Evolutionary conservation across 2,797 vertebrate species (phyloP).

Genomic region (Toxotes lorentzi): DNA sequence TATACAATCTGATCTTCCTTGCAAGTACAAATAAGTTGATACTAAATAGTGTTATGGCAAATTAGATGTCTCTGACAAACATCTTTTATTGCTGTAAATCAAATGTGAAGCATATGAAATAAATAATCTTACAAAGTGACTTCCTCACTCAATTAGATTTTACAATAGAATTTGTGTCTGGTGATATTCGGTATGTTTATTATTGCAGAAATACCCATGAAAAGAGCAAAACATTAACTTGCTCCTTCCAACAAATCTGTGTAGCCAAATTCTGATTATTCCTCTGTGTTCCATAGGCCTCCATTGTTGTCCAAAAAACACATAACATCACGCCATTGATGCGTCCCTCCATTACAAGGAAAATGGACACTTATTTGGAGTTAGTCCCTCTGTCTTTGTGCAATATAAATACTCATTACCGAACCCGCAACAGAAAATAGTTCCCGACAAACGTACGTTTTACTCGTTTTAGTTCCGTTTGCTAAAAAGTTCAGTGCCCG

Average conservation of each 20-base stretch:
- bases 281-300: not conserved
- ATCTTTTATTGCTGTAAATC: not conserved
- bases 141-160: slow-evolving; percentile 4
- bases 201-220: no score
- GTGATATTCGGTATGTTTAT: not conserved
- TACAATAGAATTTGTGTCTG: not conserved
- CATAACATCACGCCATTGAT: not conserved
- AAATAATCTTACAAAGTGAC: slow-evolving; percentile 3
- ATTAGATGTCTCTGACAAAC: not conserved
- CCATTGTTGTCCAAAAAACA: not conserved
- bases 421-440: not conserved
- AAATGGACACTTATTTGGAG: slow-evolving; percentile 4
- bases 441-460: not conserved
- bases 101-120: not conserved
- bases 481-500: not conserved
- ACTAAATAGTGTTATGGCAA: not conserved
- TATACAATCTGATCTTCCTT: not conserved
- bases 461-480: not conserved
- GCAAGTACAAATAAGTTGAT: slow-evolving; percentile 3
- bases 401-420: not conserved
- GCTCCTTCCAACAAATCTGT: not conserved
- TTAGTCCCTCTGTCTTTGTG: not conserved
- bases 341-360: not conserved
- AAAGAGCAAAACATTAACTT: not conserved
- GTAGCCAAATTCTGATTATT: not conserved